Conservation (phyloP, 2,113 vertebrate species). For the Natator depressus region DNA sequence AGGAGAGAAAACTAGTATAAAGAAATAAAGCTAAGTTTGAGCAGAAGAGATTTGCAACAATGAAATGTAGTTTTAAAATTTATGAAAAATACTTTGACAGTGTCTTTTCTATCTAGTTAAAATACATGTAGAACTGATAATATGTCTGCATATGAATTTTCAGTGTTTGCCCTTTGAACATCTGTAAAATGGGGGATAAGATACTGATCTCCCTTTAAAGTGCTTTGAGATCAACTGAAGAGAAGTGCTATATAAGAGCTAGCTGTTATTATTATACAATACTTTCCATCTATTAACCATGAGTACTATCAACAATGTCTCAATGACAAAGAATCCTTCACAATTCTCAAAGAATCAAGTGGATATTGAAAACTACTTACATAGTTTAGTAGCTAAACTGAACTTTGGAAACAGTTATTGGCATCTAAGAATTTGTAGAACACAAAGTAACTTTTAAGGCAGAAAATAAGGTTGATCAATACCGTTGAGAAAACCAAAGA, state of each 20-base stretch:
- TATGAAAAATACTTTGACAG: neutral
- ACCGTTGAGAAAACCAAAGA: conserved; percentile 98
- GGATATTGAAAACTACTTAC: neutral
- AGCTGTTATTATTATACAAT: neutral
- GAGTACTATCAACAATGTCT: neutral
- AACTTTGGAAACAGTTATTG: neutral
- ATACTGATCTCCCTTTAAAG: neutral
- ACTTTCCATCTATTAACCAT: neutral
- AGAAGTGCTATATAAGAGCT: neutral
- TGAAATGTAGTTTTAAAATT: neutral
- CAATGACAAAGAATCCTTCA: neutral
- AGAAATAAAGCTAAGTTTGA: neutral
- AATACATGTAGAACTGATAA: neutral
- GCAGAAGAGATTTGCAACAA: neutral
- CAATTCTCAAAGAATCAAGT: conserved; percentile 32
- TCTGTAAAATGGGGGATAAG: neutral
- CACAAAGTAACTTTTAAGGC: neutral
- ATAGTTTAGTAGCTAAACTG: conserved; percentile 1
- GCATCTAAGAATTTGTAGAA: neutral
- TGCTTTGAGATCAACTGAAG: neutral
- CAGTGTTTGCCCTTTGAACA: neutral
- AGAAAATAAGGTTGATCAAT: conserved; percentile 50
- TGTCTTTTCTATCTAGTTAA: neutral
- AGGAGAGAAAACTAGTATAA: neutral
- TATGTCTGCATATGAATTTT: neutral